Conservation (phyloP, 2,113 vertebrate species). For the Alligator mississippiensis region DNA sequence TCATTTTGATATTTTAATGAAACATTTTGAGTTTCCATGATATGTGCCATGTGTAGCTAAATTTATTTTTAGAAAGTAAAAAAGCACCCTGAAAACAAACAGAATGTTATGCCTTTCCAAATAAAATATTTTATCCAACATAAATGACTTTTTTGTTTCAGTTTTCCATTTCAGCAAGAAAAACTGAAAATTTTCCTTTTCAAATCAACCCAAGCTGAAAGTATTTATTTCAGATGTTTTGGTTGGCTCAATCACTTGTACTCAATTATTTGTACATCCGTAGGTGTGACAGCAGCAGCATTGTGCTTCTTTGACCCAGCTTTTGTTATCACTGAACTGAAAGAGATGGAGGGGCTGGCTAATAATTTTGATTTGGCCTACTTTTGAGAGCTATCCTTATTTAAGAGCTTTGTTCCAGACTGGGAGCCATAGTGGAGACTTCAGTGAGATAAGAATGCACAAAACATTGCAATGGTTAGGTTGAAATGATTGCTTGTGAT, state of each 20-base stretch:
- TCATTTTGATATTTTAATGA: not conserved
- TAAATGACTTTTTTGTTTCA: not conserved
- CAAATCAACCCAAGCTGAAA: not conserved
- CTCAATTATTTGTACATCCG: not conserved
- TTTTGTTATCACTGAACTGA: not conserved
- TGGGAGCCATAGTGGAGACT: constrained; percentile 57
- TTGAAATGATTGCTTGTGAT: constrained; percentile 62
- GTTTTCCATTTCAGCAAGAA: not conserved
- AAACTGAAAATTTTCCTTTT: not conserved
- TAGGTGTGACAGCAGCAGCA: not conserved
- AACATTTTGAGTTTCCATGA: not conserved
- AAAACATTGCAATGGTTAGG: constrained; percentile 38
- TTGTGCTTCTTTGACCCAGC: not conserved
- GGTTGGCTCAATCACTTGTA: not conserved
- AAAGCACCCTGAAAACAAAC: not conserved
- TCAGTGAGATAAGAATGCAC: constrained; percentile 64
- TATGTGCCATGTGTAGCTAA: not conserved
- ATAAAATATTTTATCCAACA: not conserved
- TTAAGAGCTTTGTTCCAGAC: constrained; percentile 53
- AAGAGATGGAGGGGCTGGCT: not conserved
- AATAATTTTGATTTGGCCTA: constrained; percentile 7
- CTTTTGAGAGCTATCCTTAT: constrained; percentile 8
- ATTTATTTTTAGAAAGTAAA: not conserved
- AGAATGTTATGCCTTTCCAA: not conserved
- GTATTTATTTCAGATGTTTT: not conserved